These are phyloP conservation scores for Plotosus lineatus DNA, from an alignment of 2,113 vertebrate genomes.

Conservation along the genomic window DNA sequence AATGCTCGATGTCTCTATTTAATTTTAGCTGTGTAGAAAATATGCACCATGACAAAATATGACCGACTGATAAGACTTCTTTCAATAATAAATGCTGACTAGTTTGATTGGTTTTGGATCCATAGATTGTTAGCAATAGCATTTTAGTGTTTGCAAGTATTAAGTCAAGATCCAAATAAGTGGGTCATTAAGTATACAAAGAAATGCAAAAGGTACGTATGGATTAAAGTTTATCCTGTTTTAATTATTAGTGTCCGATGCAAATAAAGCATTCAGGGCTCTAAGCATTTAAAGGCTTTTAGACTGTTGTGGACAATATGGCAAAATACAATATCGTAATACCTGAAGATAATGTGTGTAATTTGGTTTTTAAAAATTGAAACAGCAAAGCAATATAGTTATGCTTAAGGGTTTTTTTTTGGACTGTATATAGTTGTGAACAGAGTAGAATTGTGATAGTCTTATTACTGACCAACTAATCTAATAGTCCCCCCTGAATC, in stretches of 20 bases:
- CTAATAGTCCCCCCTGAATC: background rate
- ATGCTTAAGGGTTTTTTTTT: background rate
- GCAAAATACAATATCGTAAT: background rate
- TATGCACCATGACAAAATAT: background rate
- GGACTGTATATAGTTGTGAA: background rate
- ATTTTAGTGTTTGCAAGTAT: no score
- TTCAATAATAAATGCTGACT: background rate
- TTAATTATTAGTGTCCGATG: background rate
- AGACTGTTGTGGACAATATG: background rate
- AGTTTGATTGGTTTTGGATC: background rate
- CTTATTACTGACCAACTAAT: background rate
- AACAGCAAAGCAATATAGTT: background rate
- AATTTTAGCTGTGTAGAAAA: background rate
- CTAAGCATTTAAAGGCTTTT: background rate
- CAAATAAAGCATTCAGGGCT: background rate
- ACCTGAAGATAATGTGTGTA: background rate
- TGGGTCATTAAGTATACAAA: background rate
- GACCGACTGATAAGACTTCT: background rate
- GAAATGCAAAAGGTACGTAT: background rate
- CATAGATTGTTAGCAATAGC: background rate
- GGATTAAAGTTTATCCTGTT: background rate
- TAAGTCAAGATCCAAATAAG: background rate
- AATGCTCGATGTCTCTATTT: background rate
- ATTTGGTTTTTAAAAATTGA: background rate
- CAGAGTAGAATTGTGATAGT: no score